phyloP scores from a whole-genome alignment of 1,140 invertebrate genomes.

The Neotoxoptera formosana region DNA sequence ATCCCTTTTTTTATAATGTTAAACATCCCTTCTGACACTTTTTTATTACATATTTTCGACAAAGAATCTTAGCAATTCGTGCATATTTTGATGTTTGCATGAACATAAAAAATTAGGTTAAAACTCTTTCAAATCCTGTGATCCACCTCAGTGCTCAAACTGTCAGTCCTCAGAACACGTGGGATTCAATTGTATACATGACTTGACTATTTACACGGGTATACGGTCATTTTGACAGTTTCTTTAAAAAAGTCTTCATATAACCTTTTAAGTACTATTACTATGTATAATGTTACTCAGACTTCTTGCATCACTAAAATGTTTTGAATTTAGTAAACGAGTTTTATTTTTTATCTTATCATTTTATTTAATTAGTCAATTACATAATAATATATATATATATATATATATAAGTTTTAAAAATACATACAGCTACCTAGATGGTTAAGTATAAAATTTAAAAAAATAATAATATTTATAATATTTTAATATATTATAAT shows the following conservation, averaged over 20 bases:
- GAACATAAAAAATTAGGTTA: conserved; percentile 17
- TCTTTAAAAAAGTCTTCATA: background rate
- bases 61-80: background rate
- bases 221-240: background rate
- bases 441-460: background rate
- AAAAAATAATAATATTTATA: background rate
- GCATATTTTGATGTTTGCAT: background rate
- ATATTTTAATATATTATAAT: background rate
- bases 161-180: background rate
- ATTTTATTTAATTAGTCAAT: background rate
- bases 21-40: background rate
- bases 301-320: background rate
- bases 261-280: background rate
- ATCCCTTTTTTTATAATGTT: background rate
- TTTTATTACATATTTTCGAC: background rate
- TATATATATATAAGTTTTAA: too few species aligned
- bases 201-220: background rate
- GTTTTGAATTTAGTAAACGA: background rate
- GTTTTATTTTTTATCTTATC: background rate
- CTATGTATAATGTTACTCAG: background rate
- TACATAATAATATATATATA: background rate
- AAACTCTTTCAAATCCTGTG: background rate
- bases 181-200: background rate
- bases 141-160: conserved; percentile 24
- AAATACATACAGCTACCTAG: too few species aligned